Evolutionary conservation across 2,797 vertebrate species (phyloP).

Genomic region (Emys orbicularis): DNA sequence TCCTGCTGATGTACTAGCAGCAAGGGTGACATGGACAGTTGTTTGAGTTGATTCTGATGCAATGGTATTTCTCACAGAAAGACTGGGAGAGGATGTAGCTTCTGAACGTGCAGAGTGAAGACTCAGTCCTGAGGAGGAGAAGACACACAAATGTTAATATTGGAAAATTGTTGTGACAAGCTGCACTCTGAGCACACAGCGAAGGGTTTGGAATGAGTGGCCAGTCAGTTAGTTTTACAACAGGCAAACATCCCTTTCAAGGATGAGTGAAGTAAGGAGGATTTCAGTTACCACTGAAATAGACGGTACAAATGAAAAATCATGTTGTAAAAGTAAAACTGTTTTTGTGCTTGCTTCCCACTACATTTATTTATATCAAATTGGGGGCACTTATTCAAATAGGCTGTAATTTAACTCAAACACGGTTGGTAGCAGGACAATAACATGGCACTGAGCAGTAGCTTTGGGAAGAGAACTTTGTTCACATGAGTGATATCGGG

Average conservation of each 20-base stretch:
- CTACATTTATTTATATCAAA: neutral
- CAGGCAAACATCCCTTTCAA: no score
- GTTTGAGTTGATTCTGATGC: neutral
- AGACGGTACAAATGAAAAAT: neutral
- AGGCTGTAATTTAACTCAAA: neutral
- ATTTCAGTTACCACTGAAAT: neutral
- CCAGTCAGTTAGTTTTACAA: neutral
- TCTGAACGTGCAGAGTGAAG: neutral
- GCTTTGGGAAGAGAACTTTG: neutral
- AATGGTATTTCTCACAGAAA: neutral
- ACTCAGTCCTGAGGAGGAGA: neutral
- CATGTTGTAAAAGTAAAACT: neutral
- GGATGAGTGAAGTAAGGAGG: no score
- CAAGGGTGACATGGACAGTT: neutral
- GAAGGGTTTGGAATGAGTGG: neutral
- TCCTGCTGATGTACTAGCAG: neutral
- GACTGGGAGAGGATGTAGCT: accelerated
- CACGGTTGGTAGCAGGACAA: neutral
- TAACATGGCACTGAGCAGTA: neutral
- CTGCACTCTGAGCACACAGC: neutral
- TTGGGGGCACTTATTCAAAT: neutral
- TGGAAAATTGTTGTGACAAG: neutral
- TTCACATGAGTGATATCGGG: neutral
- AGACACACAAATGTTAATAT: neutral
- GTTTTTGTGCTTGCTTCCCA: neutral